Percentiles rank a stretch among this genome's conserved stretches.
These are phyloP conservation scores for Addax nasomaculatus DNA, from an alignment of 2,113 vertebrate genomes.

Conservation along the genomic window DNA sequence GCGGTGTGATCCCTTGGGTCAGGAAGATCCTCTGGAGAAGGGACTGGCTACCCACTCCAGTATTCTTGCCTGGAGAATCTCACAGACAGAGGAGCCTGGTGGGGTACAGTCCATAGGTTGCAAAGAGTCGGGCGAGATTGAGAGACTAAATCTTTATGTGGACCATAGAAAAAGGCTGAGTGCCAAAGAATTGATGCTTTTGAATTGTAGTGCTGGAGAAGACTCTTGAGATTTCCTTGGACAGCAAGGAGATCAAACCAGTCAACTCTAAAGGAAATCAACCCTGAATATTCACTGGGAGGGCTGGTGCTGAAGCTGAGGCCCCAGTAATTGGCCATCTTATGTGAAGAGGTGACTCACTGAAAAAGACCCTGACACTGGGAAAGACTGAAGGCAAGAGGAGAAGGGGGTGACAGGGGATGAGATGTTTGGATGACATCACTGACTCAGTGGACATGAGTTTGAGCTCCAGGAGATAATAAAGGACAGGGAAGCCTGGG, in stretches of 20 bases:
- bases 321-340: neutral
- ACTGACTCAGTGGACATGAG: neutral
- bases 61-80: neutral
- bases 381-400: neutral
- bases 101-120: neutral
- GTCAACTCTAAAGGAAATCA: neutral
- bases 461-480: neutral
- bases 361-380: neutral
- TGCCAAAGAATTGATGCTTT: neutral
- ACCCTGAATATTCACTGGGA: neutral
- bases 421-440: neutral
- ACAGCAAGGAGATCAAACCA: neutral
- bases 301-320: neutral
- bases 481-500: neutral
- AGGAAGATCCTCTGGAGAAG: neutral
- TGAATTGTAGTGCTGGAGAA: neutral
- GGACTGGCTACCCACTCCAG: neutral
- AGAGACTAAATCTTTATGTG: neutral
- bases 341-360: neutral
- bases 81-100: neutral
- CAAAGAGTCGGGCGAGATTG: fast-evolving
- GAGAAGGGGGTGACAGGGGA: neutral
- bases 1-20: neutral
- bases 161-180: neutral
- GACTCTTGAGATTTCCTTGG: neutral